phyloP scores from a whole-genome alignment of 2,888 invertebrate species.

The Conistra vaccinii region DNA sequence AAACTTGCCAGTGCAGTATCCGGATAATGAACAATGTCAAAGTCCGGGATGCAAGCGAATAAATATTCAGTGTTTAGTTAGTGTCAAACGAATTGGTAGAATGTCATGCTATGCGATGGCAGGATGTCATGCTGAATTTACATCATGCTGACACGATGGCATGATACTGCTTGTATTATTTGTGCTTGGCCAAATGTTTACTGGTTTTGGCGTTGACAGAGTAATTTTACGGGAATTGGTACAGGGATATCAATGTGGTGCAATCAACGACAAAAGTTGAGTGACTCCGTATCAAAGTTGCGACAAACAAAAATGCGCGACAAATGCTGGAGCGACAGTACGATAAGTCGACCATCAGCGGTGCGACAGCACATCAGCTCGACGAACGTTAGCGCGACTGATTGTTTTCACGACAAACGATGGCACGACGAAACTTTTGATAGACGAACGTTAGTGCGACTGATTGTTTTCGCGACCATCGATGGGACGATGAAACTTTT shows the following conservation, averaged over 20 bases:
- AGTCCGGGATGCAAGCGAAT: conserved; percentile 64
- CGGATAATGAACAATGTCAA: conserved; percentile 73
- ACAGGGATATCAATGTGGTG: too few relatives aligned
- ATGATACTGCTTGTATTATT: background rate
- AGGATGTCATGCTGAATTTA: conserved; percentile 12
- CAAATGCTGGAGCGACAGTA: too few relatives aligned
- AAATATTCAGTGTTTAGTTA: conserved; percentile 71
- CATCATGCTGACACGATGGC: background rate
- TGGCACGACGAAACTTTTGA: too few relatives aligned
- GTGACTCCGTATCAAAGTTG: too few relatives aligned
- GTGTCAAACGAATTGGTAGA: conserved; percentile 35
- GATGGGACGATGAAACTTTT: too few relatives aligned
- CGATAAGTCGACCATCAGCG: too few relatives aligned
- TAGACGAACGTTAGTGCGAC: too few relatives aligned
- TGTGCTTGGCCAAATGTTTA: background rate
- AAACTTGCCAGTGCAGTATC: conserved; percentile 64
- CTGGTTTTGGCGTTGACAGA: background rate
- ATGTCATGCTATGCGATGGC: conserved; percentile 10
- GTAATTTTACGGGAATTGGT: background rate
- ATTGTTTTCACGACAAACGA: too few relatives aligned
- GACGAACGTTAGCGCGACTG: too few relatives aligned
- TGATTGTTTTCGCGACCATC: too few relatives aligned
- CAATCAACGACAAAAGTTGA: background rate
- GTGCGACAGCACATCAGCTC: too few relatives aligned
- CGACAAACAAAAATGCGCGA: too few relatives aligned